Percentiles rank a stretch among this genome's conserved stretches.
These are phyloP conservation scores for Dryococelus australis DNA, from an alignment of 2,888 invertebrate species.

Conservation along the genomic window DNA sequence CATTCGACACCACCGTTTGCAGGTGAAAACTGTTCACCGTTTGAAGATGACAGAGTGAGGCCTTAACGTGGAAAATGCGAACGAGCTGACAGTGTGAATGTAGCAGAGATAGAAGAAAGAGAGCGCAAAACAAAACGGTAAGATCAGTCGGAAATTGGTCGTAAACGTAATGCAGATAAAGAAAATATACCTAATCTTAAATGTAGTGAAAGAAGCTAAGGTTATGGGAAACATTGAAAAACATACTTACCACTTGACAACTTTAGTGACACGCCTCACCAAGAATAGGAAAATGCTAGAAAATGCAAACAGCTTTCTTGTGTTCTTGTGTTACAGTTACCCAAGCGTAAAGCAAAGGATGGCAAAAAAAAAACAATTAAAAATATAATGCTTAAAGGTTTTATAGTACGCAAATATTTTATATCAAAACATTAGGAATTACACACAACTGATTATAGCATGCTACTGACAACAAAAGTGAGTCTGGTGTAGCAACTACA, in stretches of 20 bases:
- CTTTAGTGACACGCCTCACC: too few species aligned
- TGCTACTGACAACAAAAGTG: neutral
- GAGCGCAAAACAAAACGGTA: too few species aligned
- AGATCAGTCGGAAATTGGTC: too few species aligned
- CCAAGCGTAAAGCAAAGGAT: neutral
- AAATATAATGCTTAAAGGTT: neutral
- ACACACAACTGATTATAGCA: neutral
- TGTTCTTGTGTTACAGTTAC: neutral
- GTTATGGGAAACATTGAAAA: neutral
- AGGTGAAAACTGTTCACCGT: too few species aligned
- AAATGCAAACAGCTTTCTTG: neutral
- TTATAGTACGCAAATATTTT: neutral
- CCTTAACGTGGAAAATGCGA: too few species aligned
- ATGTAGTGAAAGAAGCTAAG: neutral
- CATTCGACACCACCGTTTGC: too few species aligned
- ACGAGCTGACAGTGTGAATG: too few species aligned
- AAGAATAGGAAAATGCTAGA: too few species aligned
- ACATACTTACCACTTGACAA: neutral
- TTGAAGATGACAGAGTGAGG: too few species aligned
- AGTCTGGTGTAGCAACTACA: neutral
- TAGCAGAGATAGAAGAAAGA: too few species aligned
- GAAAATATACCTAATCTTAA: too few species aligned
- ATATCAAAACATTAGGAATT: neutral
- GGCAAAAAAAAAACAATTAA: neutral
- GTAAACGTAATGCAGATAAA: too few species aligned